Base-by-base conservation (phyloP, 2,797 vertebrate genomes). In the Enoplosus armatus region DNA sequence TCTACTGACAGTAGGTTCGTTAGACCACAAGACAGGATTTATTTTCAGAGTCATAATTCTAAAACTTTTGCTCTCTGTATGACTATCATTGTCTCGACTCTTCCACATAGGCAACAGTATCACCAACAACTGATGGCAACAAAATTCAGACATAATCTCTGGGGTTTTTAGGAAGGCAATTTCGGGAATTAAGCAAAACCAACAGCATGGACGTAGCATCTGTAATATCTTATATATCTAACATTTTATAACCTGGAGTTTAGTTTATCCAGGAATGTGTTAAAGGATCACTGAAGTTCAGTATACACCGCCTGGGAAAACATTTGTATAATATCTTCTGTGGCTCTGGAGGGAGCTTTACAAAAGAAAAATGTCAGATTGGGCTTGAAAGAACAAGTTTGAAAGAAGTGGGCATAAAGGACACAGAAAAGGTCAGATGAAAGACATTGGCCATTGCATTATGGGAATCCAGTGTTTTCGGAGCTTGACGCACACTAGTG, bases 21-120 rank as follows among this genome's bases (percentile, higher is more conserved):
- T 33, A 58, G 58, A 4, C n/a, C 27, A 3, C 53, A 53, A 27
- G n/a, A 50, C 35, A 14, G 3, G 20, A 63, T 63, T 63, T 41
- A 62, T 61, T 66, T 65, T 22, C 35, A 41, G 10, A 26, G 8
- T 73, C 37, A 62, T 45, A 35, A 67, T 41, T 67, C 5, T 59
- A 71, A 47, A 60, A 27, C 4, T 2, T 24, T 59, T 20, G 3
- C 31, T 29, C 16, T 69, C 15, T 53, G 29, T 14, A 29, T 29
- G 27, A 37, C 18, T 37, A 3, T 64, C 18, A 9, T 24, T 31
- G 10, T 22, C 18, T 16, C 47, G 20, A 26, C 43, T 64, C 39
- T 45, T 45, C 50, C 43, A 48, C 29, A 0, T 4, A 12, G 24
- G 54, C 48, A 12, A 6, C 24, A 62, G 12, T 18, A 41, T 39